A percentile compares a stretch with the other conserved stretches of the same genome.
Conservation (phyloP, 2,113 vertebrate genomes). For the Scortum barcoo region DNA sequence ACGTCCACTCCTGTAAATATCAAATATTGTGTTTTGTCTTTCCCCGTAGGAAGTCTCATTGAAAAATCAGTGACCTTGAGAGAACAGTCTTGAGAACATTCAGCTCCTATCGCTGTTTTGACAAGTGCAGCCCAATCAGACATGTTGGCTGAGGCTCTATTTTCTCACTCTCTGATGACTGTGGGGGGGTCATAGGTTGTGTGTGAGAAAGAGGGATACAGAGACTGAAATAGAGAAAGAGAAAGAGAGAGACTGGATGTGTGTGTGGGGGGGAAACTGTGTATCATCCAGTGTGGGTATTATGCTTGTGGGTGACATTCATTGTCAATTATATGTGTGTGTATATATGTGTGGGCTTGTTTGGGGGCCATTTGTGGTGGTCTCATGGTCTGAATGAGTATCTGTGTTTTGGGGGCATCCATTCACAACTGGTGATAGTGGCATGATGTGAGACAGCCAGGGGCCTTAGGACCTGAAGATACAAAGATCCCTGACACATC, state of each 20-base stretch:
- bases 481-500: slow-evolving; percentile 63
- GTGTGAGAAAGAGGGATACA: slow-evolving; percentile 21
- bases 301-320: slow-evolving; percentile 60
- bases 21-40: background rate
- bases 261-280: slow-evolving; percentile 10
- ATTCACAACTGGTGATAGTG: slow-evolving; percentile 54
- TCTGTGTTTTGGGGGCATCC: slow-evolving; percentile 42
- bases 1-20: too few relatives aligned
- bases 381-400: slow-evolving; percentile 31
- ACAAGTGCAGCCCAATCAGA: slow-evolving; percentile 76
- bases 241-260: too few relatives aligned
- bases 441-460: slow-evolving; percentile 60
- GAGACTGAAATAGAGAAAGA: slow-evolving; percentile 6
- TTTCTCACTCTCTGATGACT: slow-evolving; percentile 70
- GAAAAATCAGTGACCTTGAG: slow-evolving; percentile 73
- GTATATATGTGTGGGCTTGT: slow-evolving; percentile 16
- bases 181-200: slow-evolving; percentile 54
- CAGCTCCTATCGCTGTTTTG: slow-evolving; percentile 70
- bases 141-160: slow-evolving; percentile 69
- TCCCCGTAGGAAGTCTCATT: slow-evolving; percentile 62
- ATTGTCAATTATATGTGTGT: slow-evolving; percentile 56
- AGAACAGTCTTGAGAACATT: slow-evolving; percentile 67
- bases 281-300: slow-evolving; percentile 40
- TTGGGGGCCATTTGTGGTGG: slow-evolving; percentile 44
- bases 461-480: slow-evolving; percentile 45